phyloP scores from a whole-genome alignment of 2,113 vertebrate species.

The Neotoma lepida region DNA sequence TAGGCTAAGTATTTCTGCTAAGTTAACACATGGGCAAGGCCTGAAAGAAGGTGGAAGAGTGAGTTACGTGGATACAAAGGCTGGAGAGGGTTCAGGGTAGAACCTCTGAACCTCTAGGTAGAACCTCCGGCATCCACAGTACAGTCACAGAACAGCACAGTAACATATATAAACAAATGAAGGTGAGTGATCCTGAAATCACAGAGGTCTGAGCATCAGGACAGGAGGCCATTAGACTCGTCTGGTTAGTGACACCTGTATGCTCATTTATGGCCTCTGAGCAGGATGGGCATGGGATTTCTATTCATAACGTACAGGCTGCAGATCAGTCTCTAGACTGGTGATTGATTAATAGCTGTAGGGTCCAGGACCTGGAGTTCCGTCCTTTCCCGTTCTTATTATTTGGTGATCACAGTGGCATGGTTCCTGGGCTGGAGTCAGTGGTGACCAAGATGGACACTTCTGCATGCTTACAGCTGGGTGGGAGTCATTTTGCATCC shows the following conservation, averaged over 20 bases:
- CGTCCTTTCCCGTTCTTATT: neutral
- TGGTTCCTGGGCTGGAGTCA: neutral
- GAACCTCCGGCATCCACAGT: neutral
- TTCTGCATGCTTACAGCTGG: slow-evolving; percentile 4
- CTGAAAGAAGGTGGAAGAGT: neutral
- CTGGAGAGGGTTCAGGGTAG: neutral
- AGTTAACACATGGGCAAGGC: neutral
- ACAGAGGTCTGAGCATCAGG: neutral
- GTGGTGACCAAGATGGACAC: neutral
- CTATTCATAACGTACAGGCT: neutral
- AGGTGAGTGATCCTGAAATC: neutral
- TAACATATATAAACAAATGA: neutral
- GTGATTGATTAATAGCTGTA: neutral
- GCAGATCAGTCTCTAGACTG: neutral
- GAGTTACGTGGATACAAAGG: neutral
- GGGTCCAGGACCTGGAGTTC: neutral
- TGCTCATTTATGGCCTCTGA: neutral
- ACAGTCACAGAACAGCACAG: neutral
- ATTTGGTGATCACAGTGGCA: slow-evolving; percentile 14
- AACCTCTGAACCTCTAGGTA: neutral
- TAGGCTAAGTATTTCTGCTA: neutral
- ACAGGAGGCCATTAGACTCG: neutral
- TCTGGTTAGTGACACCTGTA: neutral
- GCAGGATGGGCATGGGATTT: neutral
- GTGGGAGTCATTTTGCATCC: slow-evolving; percentile 7